Conservation (phyloP, 2,797 vertebrate species). For the Zalophus californianus region DNA sequence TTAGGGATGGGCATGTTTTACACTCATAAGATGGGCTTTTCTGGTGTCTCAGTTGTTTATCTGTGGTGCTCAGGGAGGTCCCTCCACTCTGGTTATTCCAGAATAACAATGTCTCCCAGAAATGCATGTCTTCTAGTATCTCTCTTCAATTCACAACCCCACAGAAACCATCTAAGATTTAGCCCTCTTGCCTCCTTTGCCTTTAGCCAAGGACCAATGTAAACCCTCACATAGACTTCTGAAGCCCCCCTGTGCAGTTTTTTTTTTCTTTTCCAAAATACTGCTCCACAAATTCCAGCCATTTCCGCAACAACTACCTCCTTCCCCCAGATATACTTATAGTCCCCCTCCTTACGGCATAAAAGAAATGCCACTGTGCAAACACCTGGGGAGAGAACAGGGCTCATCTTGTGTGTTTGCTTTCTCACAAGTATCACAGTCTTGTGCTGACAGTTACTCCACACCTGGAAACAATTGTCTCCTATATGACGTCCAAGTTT, state of each 20-base stretch:
- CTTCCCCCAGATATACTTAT: neutral
- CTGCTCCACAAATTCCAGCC: neutral
- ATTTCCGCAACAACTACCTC: neutral
- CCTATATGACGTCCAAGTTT: neutral
- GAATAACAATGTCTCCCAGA: neutral
- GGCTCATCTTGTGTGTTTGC: neutral
- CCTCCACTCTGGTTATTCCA: neutral
- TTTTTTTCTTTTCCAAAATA: neutral
- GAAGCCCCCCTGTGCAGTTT: neutral
- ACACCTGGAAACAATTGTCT: neutral
- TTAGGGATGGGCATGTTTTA: neutral
- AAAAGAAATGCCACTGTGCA: neutral
- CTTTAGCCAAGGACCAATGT: neutral
- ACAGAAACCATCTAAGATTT: neutral
- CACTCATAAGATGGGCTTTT: neutral
- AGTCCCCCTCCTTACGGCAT: neutral
- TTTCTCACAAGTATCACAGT: neutral
- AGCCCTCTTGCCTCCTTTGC: neutral
- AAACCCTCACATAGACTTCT: neutral
- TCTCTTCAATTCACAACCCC: neutral
- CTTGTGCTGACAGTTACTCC: neutral
- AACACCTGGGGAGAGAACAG: neutral
- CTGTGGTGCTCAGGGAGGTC: neutral
- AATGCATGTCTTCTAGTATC: neutral
- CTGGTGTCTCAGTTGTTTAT: neutral